A percentile compares a stretch with the other conserved stretches of the same genome.
These are phyloP conservation scores for Zaprionus obscuricornis DNA, from an alignment of 2,888 invertebrate genomes.

Conservation along the genomic window DNA sequence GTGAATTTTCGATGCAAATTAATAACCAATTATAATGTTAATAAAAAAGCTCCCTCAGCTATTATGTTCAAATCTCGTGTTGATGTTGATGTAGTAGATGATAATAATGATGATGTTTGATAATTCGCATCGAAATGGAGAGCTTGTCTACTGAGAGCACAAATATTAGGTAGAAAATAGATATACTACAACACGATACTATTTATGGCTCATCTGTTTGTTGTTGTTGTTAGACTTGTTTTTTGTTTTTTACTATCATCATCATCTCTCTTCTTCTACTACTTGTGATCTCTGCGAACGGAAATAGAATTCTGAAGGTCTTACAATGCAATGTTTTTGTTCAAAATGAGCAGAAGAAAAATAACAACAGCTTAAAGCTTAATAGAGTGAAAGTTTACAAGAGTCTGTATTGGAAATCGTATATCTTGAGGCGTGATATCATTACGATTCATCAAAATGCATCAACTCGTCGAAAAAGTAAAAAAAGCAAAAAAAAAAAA, in stretches of 20 bases:
- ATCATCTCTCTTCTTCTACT: no score
- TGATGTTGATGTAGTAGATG: slow-evolving; percentile 12
- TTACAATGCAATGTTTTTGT: slow-evolving; percentile 34
- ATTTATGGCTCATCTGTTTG: slow-evolving; percentile 26
- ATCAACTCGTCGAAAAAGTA: background rate
- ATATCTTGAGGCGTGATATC: slow-evolving; percentile 11
- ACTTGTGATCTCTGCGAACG: slow-evolving; percentile 42
- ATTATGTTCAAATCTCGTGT: slow-evolving; percentile 16
- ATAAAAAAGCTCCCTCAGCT: slow-evolving; percentile 42
- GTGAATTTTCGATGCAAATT: slow-evolving; percentile 71
- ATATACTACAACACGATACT: slow-evolving; percentile 16
- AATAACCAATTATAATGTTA: slow-evolving; percentile 69
- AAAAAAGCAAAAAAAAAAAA: no score
- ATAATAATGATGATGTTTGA: slow-evolving; percentile 4
- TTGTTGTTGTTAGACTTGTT: slow-evolving; percentile 14
- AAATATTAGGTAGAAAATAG: no score
- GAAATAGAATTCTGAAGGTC: slow-evolving; percentile 65
- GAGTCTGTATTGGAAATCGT: slow-evolving; percentile 6
- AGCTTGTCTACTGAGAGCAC: slow-evolving; percentile 24
- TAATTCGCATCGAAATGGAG: slow-evolving; percentile 28
- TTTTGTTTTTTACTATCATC: no score
- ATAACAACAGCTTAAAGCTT: no score
- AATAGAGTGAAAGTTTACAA: slow-evolving; percentile 49
- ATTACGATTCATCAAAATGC: slow-evolving; percentile 2
- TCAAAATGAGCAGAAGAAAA: no score